Evolutionary conservation across 2,888 invertebrate genomes (phyloP), one percentile per base, ranked within the genome.

Genomic region (Fabriciana adippe): DNA sequence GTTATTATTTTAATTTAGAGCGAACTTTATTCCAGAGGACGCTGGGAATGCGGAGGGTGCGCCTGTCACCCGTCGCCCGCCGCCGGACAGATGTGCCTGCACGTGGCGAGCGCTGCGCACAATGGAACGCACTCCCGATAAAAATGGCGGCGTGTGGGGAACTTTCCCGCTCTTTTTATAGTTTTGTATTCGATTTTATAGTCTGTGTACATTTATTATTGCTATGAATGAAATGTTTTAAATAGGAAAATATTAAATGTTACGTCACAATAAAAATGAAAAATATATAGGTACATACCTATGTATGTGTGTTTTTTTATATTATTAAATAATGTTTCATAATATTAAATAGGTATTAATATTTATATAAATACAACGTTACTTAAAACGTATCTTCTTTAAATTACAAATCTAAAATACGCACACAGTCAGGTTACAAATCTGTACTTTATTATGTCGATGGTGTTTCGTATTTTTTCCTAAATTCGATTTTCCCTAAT

Each of bases 131-230:
- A 80, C 80, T 74, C 70, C 78, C 80, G 79, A 82, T 81, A 79
- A 90, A 89, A 75, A 90, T 89, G 90, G 89, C 88, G 80, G 80
- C 75, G 78, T 72, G 71, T 77, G 78, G 84, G 86, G 83, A 85
- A 83, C 85, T 86, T 89, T 89, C 89, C 89, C 89, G 90, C 89
- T 85, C 86, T 88, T 88, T 88, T 86, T 74, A 69, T 71, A 73
- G 66, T 68, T 66, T 47, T 57, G 31, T 51, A 55, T 67, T 59
- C 51, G 45, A 50, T 66, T 68, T 65, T 64, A 35, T 66, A 68
- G 55, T 70, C 63, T 66, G 64, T 60, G 14, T 41, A 18, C 6
- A 18, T 26, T 51, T 35, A 31, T 50, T 41, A 16, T n/a, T 54
- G 26, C 45, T 26, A 47, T 57, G 11, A 50, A 57, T 48, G 48